Base-by-base conservation (phyloP, 2,888 invertebrate genomes). In the Pycnomerus fuliginosus region DNA sequence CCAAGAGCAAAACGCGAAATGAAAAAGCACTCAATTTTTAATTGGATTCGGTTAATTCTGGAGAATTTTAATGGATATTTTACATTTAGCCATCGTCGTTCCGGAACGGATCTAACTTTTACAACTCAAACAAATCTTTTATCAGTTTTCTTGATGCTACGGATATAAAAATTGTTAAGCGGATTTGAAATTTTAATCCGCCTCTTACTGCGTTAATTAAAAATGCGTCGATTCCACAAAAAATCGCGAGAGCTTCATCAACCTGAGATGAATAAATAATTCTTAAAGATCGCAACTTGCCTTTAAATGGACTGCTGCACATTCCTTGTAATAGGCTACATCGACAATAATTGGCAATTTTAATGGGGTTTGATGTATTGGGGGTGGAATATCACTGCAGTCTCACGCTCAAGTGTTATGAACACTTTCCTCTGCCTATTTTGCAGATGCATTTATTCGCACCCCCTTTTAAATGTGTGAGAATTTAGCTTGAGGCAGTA, bases 1-100 rank as follows among this genome's bases (percentile, higher is more conserved):
- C 58, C 52, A 36, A 44, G 62, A 63, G 60, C 55, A 58, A 57
- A 55, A 53, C 52, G 60, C 50, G 63, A 72, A 72, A 71, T 71
- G 72, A 70, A 74, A 74, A 74, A 71, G 72, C 74, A 74, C 74
- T 73, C 71, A 71, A 71, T 71, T 73, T 72, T 74, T 74, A 73
- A 74, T 74, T 74, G 72, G 69, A 72, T 72, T 70, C 66, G 69
- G 73, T 72, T 74, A 73, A 72, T 72, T 72, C 70, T 61, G 59
- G 64, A 67, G 69, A 70, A 71, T 72, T 72, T 71, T 71, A 72
- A 72, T 72, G 72, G 71, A 70, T 68, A 71, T 71, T 70, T 68
- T 71, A 70, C 69, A 71, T 69, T n/a, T 65, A 61, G 57, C 64
- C 67, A 62, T 63, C 69, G 61, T 61, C 62, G 58, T 64, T 58